A percentile compares a stretch with the other conserved stretches of the same genome.
phyloP scores from a whole-genome alignment of 2,797 vertebrate species.

The Hydrolagus colliei region DNA sequence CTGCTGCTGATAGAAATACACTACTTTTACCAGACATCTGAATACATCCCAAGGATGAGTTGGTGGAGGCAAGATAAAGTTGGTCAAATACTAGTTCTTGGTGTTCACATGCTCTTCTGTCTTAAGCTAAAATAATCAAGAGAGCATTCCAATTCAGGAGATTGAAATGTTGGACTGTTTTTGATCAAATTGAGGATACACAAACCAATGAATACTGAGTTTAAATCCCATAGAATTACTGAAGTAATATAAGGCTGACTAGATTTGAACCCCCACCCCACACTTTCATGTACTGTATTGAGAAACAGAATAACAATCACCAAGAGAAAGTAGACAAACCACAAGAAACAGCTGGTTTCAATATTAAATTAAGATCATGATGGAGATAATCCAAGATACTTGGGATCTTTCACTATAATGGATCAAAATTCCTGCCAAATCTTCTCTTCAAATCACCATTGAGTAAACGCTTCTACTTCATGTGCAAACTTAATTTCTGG shows the following conservation, averaged over 20 bases:
- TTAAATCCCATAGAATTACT: background rate
- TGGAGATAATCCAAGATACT: background rate
- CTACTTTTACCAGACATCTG: background rate
- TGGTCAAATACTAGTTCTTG: background rate
- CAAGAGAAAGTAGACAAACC: background rate
- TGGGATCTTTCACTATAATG: background rate
- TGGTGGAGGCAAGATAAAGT: background rate
- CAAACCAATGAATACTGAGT: background rate
- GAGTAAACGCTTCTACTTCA: background rate
- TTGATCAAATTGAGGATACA: background rate
- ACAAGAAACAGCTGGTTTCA: background rate
- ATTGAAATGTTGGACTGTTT: background rate
- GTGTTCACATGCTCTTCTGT: background rate
- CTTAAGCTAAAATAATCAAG: background rate
- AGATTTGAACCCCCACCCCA: background rate
- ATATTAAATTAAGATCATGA: background rate
- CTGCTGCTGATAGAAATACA: background rate
- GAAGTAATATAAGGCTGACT: background rate
- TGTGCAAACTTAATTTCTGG: background rate
- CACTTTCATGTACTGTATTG: background rate
- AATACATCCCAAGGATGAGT: background rate
- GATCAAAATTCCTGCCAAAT: background rate
- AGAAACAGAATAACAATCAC: background rate
- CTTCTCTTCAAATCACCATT: background rate
- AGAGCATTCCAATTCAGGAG: background rate